Evolutionary conservation across 2,888 invertebrate genomes (phyloP).

Genomic region (Galerucella pusilla): DNA sequence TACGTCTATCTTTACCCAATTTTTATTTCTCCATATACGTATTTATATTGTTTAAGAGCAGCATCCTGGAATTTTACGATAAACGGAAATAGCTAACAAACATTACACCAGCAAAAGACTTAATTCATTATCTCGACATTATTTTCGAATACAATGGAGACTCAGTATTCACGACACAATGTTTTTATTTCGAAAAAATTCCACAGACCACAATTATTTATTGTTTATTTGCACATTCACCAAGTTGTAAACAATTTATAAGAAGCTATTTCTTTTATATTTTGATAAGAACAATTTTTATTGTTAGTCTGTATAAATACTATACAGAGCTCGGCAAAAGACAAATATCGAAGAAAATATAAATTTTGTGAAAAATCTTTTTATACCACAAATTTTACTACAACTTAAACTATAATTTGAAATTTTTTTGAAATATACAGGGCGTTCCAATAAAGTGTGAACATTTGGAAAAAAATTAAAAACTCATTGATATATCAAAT

Average conservation of each 20-base stretch:
- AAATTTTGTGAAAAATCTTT: no score
- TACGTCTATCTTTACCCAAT: no score
- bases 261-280: not conserved
- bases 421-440: no score
- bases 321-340: no score
- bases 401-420: no score
- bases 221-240: not conserved
- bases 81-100: conserved; percentile 19
- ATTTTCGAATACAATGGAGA: conserved; percentile 3
- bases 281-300: not conserved
- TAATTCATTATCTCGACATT: conserved; percentile 28
- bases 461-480: no score
- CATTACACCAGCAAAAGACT: conserved; percentile 4
- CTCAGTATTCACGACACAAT: not conserved
- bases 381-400: no score
- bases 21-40: not conserved
- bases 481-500: no score
- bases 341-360: no score
- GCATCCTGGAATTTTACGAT: conserved; percentile 27
- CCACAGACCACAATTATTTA: not conserved
- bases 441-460: no score
- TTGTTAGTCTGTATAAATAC: not conserved
- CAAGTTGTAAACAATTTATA: not conserved
- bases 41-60: conserved; percentile 11
- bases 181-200: not conserved